phyloP scores from a whole-genome alignment of 2,888 invertebrate species.

The Xestia ashworthii region DNA sequence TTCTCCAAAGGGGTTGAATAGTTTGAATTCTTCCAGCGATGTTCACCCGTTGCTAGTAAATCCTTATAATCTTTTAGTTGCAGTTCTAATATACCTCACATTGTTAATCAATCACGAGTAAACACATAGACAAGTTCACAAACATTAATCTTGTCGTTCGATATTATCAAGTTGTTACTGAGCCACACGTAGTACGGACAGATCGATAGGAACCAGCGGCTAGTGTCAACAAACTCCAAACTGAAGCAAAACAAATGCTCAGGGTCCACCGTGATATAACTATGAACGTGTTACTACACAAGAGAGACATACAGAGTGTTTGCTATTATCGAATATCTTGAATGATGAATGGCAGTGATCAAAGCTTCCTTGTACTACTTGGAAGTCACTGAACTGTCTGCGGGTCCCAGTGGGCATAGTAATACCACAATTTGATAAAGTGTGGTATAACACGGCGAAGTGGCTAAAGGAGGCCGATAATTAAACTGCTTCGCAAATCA shows the following conservation, averaged over 20 bases:
- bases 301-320: slow-evolving; percentile 1
- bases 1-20: background rate
- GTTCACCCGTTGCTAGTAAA: background rate
- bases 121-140: background rate
- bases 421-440: background rate
- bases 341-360: background rate
- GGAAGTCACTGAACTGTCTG: background rate
- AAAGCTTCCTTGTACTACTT: background rate
- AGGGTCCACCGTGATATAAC: slow-evolving; percentile 36
- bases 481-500: background rate
- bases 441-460: background rate
- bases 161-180: slow-evolving; percentile 13
- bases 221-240: slow-evolving; percentile 49
- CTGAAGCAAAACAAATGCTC: slow-evolving; percentile 38
- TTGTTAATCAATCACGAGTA: slow-evolving; percentile 3
- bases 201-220: slow-evolving; percentile 38
- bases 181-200: background rate
- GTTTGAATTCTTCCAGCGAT: background rate
- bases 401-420: background rate
- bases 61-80: background rate
- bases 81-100: background rate
- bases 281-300: background rate
- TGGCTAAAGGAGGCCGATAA: too few relatives aligned
- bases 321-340: background rate
- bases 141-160: background rate